Evolutionary conservation across 2,113 vertebrate species (phyloP).

Genomic region (Scatophagus argus): DNA sequence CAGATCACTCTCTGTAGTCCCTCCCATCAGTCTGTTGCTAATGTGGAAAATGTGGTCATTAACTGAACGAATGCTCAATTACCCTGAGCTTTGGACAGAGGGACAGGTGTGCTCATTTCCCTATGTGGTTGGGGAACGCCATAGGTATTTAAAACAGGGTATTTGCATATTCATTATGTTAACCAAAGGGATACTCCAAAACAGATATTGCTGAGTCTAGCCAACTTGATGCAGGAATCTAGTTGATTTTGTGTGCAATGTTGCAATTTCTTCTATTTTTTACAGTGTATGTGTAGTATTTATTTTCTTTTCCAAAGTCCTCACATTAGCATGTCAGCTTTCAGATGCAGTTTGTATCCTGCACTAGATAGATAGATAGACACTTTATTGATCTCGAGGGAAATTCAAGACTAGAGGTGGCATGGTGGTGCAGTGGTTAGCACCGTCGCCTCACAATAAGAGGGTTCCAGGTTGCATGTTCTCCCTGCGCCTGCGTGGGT

Average conservation of each 20-base stretch:
- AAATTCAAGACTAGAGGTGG: no score
- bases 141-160: not conserved
- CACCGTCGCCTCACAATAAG: no score
- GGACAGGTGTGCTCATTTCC: conserved; percentile 74
- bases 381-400: no score
- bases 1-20: not conserved
- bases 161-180: conserved; percentile 67
- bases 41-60: conserved; percentile 56
- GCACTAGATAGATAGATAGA: no score
- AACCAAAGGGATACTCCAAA: conserved; percentile 36
- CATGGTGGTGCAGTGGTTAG: no score
- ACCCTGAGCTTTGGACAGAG: conserved; percentile 58
- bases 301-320: not conserved
- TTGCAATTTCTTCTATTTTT: not conserved
- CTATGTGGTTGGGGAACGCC: conserved; percentile 33
- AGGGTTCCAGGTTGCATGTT: no score
- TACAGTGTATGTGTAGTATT: not conserved
- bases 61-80: conserved; percentile 45
- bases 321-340: not conserved
- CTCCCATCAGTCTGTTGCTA: conserved; percentile 21
- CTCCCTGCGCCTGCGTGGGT: no score
- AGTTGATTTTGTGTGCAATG: not conserved
- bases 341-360: not conserved
- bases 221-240: not conserved
- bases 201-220: conserved; percentile 41